phyloP scores from a whole-genome alignment of 2,797 vertebrate genomes.

The Galago senegalensis region DNA sequence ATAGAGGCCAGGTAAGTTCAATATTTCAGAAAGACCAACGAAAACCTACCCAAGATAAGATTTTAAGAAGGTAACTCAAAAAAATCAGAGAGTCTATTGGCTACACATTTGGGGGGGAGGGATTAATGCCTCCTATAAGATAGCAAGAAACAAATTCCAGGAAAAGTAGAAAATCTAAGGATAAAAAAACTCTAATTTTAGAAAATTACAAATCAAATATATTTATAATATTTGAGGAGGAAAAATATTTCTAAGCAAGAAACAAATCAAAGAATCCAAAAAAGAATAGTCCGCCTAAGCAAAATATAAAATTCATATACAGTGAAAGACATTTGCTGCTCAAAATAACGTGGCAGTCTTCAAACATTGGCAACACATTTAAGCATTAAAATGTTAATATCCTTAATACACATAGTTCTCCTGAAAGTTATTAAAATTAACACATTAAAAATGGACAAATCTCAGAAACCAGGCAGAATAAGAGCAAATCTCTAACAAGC shows the following conservation, averaged over 20 bases:
- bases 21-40: background rate
- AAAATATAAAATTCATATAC: conserved; percentile 8
- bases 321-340: background rate
- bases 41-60: background rate
- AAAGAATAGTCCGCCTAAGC: conserved; percentile 13
- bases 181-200: conserved; percentile 17
- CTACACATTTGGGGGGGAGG: background rate
- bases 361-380: background rate
- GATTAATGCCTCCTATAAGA: background rate
- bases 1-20: background rate
- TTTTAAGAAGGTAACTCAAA: background rate
- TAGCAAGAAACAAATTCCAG: background rate
- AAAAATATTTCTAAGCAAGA: conserved; percentile 22
- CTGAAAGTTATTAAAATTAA: background rate
- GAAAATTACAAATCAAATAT: background rate
- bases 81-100: background rate
- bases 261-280: conserved; percentile 30
- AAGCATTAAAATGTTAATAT: conserved; percentile 10
- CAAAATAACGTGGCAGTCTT: conserved; percentile 10
- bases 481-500: background rate
- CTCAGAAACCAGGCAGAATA: conserved; percentile 15
- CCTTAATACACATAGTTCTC: background rate
- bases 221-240: background rate
- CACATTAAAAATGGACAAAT: background rate
- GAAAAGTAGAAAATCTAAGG: background rate